phyloP scores from a whole-genome alignment of 2,888 invertebrate genomes.

The Norana najaformis region DNA sequence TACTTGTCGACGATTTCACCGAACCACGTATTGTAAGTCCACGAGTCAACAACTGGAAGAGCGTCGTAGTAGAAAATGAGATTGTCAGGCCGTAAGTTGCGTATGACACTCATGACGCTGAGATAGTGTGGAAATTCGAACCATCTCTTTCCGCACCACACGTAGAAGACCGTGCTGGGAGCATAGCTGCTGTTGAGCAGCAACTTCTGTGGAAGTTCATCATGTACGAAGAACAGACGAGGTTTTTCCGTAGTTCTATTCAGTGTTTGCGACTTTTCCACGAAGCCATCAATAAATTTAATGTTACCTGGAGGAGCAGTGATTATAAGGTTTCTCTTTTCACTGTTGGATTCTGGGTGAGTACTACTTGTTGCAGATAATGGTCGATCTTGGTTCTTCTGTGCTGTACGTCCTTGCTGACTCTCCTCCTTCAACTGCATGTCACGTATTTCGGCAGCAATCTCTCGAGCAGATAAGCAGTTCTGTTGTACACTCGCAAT shows the following conservation, averaged over 20 bases:
- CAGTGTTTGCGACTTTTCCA: not conserved
- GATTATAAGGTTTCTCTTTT: not conserved
- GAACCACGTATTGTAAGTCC: constrained; percentile 48
- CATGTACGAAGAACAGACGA: constrained; percentile 23
- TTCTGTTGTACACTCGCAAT: constrained; percentile 34
- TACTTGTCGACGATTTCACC: constrained; percentile 39
- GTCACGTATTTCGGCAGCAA: constrained; percentile 22
- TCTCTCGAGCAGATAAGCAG: constrained; percentile 32
- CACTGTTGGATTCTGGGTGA: not conserved
- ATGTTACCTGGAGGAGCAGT: not conserved
- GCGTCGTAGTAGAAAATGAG: constrained; percentile 51
- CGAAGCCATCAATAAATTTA: not conserved
- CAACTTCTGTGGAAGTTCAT: constrained; percentile 24
- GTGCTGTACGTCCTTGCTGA: not conserved
- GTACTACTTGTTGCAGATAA: not conserved
- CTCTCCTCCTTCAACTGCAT: not conserved
- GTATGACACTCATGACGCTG: constrained; percentile 54
- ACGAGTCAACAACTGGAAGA: constrained; percentile 47
- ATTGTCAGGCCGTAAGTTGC: constrained; percentile 51
- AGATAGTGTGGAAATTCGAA: constrained; percentile 55
- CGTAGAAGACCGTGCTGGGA: constrained; percentile 48
- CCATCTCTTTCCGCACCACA: constrained; percentile 54
- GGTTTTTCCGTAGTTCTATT: not conserved
- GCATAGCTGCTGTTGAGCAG: constrained; percentile 38
- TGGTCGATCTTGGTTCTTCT: not conserved